Evolutionary conservation across 2,113 vertebrate genomes (phyloP), one percentile per base, ranked within the genome.

Genomic region (Halichoeres trimaculatus): DNA sequence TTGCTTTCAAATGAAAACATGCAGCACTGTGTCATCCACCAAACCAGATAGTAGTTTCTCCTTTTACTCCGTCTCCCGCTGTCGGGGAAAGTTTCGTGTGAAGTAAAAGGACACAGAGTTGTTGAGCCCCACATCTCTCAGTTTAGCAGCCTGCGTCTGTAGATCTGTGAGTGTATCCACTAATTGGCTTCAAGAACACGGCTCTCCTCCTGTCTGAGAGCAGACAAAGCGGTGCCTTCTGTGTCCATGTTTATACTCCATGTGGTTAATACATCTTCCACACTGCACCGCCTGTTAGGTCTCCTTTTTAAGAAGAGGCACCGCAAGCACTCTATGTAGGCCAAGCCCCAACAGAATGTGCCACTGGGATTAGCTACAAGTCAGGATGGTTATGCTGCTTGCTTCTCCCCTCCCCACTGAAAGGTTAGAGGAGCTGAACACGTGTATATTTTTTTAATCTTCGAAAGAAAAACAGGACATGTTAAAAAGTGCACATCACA

Each of bases 261-360:
- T 78, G 47, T 52, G 65, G 76, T 66, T 83, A 70, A 85, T 78
- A 82, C 55, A 70, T 84, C 57, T 70, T 80, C 61, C 55, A 58
- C 83, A 77, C 84, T 77, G 80, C 78, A 68, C 60, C 43, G 67
- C 65, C 67, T 69, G 82, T 62, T 78, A 71, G 72, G 70, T 78
- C 79, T 85, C 65, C 81, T 86, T 84, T 87, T 85, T 61, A 75
- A 84, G 87, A 89, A 86, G 74, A 75, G 53, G 57, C 67, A 82
- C 70, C 11, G 71, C 73, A 70, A 68, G 71, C 61, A 20, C 80
- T 86, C 81, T 88, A 94, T 91, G 90, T 92, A 91, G 92, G 90
- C 91, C 90, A 90, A 89, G 88, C 87, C 91, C 91, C 91, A 70
- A 64, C 78, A 92, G 90, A 89, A 81, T 86, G 87, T 67, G 85